phyloP scores from a whole-genome alignment of 2,113 vertebrate species.

The Misgurnus mizolepis region DNA sequence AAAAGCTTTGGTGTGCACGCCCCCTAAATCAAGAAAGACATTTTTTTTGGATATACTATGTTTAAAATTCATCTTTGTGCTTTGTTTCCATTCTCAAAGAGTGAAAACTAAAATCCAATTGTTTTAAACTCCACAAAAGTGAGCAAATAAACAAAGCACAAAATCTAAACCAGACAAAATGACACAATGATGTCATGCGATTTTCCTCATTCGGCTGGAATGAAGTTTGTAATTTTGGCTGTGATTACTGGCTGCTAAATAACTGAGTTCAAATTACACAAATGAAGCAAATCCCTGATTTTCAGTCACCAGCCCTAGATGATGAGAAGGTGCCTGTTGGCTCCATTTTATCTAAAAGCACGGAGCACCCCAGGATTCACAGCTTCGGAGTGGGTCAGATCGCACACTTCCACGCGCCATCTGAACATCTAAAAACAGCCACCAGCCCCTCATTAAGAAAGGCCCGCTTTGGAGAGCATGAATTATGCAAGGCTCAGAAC shows the following conservation, averaged over 20 bases:
- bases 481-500: conserved; percentile 79
- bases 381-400: conserved; percentile 63
- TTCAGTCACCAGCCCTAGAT: conserved; percentile 19
- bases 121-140: conserved; percentile 31
- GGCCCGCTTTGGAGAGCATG: conserved; percentile 72
- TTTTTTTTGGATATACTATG: too few species aligned
- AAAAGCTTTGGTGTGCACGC: too few species aligned
- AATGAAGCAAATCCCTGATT: conserved; percentile 38
- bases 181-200: conserved; percentile 47
- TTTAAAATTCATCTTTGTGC: neutral
- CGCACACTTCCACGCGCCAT: conserved; percentile 61
- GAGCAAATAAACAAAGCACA: conserved; percentile 22
- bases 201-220: conserved; percentile 47
- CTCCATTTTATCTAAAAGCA: neutral
- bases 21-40: too few species aligned
- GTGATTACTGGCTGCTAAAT: conserved; percentile 50
- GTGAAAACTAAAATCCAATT: neutral
- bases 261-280: conserved; percentile 52
- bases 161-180: conserved; percentile 28
- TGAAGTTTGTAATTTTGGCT: conserved; percentile 50
- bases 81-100: neutral
- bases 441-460: conserved; percentile 77
- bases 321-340: too few species aligned
- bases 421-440: conserved; percentile 70
- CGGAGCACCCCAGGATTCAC: conserved; percentile 46